Conservation (phyloP, 1,140 invertebrate genomes). For the Ostrea denselamellosa region DNA sequence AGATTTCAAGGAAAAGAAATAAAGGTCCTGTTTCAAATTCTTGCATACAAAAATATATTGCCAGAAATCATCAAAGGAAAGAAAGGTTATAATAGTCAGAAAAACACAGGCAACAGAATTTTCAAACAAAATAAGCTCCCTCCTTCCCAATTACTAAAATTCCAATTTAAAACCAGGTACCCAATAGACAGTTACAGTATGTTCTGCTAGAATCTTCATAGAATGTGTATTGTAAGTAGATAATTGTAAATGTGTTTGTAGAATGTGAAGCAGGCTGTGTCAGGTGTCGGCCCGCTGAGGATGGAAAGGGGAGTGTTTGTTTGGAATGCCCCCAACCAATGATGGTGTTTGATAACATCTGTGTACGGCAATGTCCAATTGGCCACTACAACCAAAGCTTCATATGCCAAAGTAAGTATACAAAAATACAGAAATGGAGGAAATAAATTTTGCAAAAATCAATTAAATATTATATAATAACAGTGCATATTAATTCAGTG, state of each 20-base stretch:
- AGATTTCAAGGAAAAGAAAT: neutral
- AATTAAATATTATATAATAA: neutral
- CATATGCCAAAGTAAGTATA: constrained; percentile 59
- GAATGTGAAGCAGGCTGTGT: constrained; percentile 61
- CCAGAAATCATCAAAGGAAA: too few species aligned
- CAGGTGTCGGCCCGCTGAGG: constrained; percentile 47
- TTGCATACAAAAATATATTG: too few species aligned
- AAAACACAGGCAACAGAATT: too few species aligned
- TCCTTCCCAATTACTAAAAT: too few species aligned
- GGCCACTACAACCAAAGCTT: constrained; percentile 50
- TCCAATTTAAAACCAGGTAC: too few species aligned
- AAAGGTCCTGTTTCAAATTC: too few species aligned
- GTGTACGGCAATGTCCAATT: constrained; percentile 55
- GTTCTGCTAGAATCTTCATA: too few species aligned
- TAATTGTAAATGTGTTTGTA: constrained; percentile 40
- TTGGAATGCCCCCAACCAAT: constrained; percentile 54
- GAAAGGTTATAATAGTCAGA: too few species aligned
- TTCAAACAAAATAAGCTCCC: too few species aligned
- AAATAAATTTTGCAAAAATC: neutral
- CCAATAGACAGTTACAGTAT: too few species aligned
- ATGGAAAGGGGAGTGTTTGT: constrained; percentile 52
- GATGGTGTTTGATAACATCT: constrained; percentile 55
- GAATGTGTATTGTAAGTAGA: too few species aligned
- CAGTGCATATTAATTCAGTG: neutral
- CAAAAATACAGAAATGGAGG: neutral